Base-by-base conservation (phyloP, 1,140 invertebrate genomes). In the Latrodectus geometricus region DNA sequence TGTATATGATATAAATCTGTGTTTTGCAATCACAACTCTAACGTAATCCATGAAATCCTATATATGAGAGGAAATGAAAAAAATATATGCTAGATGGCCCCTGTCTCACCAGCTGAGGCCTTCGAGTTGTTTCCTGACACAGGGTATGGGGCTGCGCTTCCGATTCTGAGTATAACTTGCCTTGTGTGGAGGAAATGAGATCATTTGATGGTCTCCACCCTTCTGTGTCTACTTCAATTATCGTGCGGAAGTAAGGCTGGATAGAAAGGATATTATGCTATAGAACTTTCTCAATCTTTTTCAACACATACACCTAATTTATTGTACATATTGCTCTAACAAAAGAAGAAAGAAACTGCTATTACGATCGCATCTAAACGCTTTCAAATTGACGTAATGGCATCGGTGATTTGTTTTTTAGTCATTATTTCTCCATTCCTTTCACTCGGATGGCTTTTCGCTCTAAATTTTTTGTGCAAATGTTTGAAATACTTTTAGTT, bases 361-460 rank as follows among this genome's bases (percentile, higher is more conserved):
- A 61, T 74, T 74, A 74, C 15, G 70, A 81, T 83, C 56, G 9
- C 72, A 73, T 83, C 70, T 56, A 81, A 81, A 81, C 68, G 78
- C 21, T 81, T 15, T 48, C 20, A 35, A 21, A 68, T 17, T 23
- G 61, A 68, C 56, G 49, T 83, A 83, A 83, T 83, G 80, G 70
- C 21, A 56, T 8, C 9, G 52, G 79, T 83, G 23, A 56, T 52
- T 74, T 74, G 15, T 52, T 72, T 52, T 23, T 9, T 17, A 49
- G 69, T 72, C 79, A 81, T 81, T 72, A 81, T 81, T 81, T 81
- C 20, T 14, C 69, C 56, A 70, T 81, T 81, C 68, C 61, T 66
- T 79, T 79, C 68, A 14, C 35, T 48, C 35, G 54, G 17, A 17
- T 61, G 54, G 54, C 54, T 61, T 61, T 61, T 61, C 17, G 23